Evolutionary conservation across 2,888 invertebrate species (phyloP).

Genomic region (Drosophila testacea): DNA sequence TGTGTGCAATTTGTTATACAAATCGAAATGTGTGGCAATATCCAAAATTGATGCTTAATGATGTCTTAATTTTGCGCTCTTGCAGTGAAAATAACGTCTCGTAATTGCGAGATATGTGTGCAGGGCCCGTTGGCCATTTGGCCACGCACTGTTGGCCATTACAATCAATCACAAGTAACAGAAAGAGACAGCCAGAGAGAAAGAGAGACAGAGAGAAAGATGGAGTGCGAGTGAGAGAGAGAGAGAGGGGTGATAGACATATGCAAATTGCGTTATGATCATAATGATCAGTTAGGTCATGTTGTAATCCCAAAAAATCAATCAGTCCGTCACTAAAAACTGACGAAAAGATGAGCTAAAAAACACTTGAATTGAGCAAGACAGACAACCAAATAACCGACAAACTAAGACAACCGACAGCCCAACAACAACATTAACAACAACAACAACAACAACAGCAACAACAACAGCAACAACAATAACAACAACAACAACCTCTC

Average conservation of each 20-base stretch:
- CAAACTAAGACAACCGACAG: conserved; percentile 20
- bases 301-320: conserved; percentile 65
- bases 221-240: too few species aligned
- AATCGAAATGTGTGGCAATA: conserved; percentile 70
- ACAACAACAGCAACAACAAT: background rate
- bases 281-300: conserved; percentile 73
- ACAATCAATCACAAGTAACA: conserved; percentile 67
- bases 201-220: conserved; percentile 2
- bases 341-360: conserved; percentile 52
- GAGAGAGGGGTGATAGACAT: conserved; percentile 21
- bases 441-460: background rate
- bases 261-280: conserved; percentile 74
- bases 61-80: conserved; percentile 77
- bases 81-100: conserved; percentile 60
- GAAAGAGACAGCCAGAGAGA: conserved; percentile 1
- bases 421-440: background rate
- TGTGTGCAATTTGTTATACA: conserved; percentile 70
- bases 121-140: conserved; percentile 53
- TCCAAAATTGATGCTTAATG: conserved; percentile 72
- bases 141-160: conserved; percentile 71
- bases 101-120: conserved; percentile 54
- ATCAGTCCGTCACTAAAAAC: conserved; percentile 45
- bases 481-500: conserved; percentile 7
- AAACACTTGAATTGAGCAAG: conserved; percentile 37
- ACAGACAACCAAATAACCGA: conserved; percentile 26